A percentile compares a stretch with the other conserved stretches of the same genome.
Conservation (phyloP, 2,888 invertebrate genomes). For the Drosophila monieri region DNA sequence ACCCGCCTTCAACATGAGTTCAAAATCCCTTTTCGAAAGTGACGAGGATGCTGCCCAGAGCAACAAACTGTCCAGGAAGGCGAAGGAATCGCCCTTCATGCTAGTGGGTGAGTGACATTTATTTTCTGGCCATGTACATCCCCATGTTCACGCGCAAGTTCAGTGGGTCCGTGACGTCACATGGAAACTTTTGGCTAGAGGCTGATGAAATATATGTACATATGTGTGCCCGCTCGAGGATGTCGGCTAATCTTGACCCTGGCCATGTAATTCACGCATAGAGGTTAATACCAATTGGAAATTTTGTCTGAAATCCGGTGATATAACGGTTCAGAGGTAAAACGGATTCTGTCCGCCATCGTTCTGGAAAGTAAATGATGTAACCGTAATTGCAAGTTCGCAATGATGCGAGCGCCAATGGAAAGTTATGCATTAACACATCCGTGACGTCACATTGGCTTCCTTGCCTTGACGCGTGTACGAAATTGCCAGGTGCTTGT, state of each 20-base stretch:
- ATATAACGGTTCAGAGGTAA: constrained; percentile 52
- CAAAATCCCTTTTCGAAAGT: constrained; percentile 81
- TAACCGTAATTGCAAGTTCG: constrained; percentile 11
- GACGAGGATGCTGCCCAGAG: constrained; percentile 69
- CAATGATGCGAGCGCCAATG: neutral
- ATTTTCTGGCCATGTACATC: neutral
- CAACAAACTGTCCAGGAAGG: constrained; percentile 87
- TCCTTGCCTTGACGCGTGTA: constrained; percentile 53
- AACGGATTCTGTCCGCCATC: neutral
- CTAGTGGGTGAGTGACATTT: constrained; percentile 86
- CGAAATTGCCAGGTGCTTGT: constrained; percentile 19
- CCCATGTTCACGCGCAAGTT: constrained; percentile 12
- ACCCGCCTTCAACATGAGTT: constrained; percentile 67
- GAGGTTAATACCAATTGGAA: constrained; percentile 17
- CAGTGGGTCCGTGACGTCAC: constrained; percentile 42
- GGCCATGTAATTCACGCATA: constrained; percentile 34
- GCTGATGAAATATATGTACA: neutral
- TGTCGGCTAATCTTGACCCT: constrained; percentile 54
- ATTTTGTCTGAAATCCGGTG: constrained; percentile 20
- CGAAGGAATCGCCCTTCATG: constrained; percentile 90
- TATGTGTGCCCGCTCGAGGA: constrained; percentile 28
- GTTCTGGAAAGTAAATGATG: constrained; percentile 26
- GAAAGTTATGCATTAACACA: constrained; percentile 38
- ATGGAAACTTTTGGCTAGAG: constrained; percentile 38
- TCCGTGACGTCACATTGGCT: constrained; percentile 51